Base-by-base conservation (phyloP, 35 echinoderm and acorn worm genomes). In the Lytechinus variegatus region DNA sequence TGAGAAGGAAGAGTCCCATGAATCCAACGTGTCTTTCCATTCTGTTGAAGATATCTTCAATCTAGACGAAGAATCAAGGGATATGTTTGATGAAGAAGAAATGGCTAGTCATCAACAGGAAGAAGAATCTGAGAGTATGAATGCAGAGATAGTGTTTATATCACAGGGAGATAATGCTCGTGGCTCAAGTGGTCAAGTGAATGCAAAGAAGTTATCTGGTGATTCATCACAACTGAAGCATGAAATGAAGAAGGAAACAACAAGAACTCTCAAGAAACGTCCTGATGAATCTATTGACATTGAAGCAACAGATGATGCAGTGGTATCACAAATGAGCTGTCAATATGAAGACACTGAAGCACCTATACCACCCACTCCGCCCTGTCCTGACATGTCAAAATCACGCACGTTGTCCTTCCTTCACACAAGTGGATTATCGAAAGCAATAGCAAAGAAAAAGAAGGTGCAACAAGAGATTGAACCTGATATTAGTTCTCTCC, bases 281-380 rank as follows among this genome's bases (percentile, higher is more conserved):
- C 87, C 52, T 12, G 24, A 91, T 8, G 51, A 33, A 54, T 53
- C 51, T 4, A 8, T 21, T 56, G 95, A 92, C 10, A 54, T 6
- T 29, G 96, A 95, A 52, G 90, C n/a, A 54, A 9, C 87, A 27
- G 61, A 71, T 14, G 94, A 86, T 52, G 55, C 61, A 27, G 14
- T 90, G 88, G 52, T 90, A n/a, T 79, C 54, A 90, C 57, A 87
- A 96, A 9, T 57, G 54, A 10, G 92, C 54, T 8, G 66, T 79
- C 66, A 79, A 79, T 57, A 90, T 91, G 93, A 96, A 16, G 93
- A 95, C 3, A 93, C 94, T 55, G 96, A 96, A 54, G 94, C 55
- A 24, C 54, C 95, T n/a, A 97, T 97, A 27, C 96, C 96, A 55
- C 96, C 96, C 12, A 96, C 96, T 52, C 96, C 96, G 53, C 96